Percentiles rank a stretch among this genome's conserved stretches.
These are phyloP conservation scores for Oryzias dopingdopingensis DNA, from an alignment of 2,797 vertebrate species.

Conservation along the genomic window DNA sequence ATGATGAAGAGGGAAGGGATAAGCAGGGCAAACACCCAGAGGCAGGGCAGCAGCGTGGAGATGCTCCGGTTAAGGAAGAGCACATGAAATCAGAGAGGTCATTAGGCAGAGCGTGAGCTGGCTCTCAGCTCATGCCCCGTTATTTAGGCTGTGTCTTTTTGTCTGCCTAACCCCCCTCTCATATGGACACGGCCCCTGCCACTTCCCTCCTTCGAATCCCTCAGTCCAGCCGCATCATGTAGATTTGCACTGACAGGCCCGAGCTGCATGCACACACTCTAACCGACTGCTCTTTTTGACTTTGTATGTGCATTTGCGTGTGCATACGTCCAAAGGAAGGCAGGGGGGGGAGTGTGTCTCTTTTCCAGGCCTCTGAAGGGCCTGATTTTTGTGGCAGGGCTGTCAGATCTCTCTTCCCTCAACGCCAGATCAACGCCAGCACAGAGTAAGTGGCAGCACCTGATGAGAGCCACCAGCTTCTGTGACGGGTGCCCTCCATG, in stretches of 20 bases:
- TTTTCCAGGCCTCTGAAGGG: conserved; percentile 72
- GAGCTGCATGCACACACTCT: conserved; percentile 81
- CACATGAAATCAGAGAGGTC: conserved; percentile 47
- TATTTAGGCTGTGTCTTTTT: conserved; percentile 58
- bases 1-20: conserved; percentile 58
- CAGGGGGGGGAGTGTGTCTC: conserved; percentile 40
- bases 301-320: conserved; percentile 61
- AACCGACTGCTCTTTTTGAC: conserved; percentile 96
- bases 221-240: conserved; percentile 32
- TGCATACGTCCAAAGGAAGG: conserved; percentile 24
- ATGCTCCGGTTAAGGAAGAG: conserved; percentile 25
- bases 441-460: conserved; percentile 87
- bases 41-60: conserved; percentile 45
- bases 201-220: conserved; percentile 38
- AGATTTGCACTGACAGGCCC: conserved; percentile 80
- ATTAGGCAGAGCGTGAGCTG: conserved; percentile 53
- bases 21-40: conserved; percentile 56
- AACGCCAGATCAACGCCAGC: conserved; percentile 79
- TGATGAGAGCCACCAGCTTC: conserved; percentile 79
- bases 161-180: conserved; percentile 40
- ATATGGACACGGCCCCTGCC: not conserved
- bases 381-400: conserved; percentile 94
- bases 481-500: conserved; percentile 80
- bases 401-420: conserved; percentile 91
- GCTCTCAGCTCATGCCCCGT: conserved; percentile 68